Evolutionary conservation across 1,140 invertebrate genomes (phyloP).

Genomic region (Neodiprion lecontei): DNA sequence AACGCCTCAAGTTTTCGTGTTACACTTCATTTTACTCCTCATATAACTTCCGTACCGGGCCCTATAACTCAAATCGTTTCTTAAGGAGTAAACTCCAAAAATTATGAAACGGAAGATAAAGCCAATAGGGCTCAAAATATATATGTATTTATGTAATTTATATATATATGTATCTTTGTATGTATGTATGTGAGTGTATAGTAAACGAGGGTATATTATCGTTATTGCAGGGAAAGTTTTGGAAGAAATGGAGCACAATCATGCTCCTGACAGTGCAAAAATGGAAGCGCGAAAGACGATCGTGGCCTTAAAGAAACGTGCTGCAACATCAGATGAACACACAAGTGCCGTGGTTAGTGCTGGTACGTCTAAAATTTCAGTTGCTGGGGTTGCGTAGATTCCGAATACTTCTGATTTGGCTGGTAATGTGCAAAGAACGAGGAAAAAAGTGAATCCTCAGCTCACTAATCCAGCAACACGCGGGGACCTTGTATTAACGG

Average conservation of each 20-base stretch:
- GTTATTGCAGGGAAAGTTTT: constrained; percentile 11
- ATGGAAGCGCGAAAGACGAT: constrained; percentile 9
- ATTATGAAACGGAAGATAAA: no score
- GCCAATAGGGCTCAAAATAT: no score
- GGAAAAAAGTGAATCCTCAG: neutral
- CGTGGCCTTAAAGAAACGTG: constrained; percentile 11
- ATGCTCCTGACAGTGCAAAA: constrained; percentile 17
- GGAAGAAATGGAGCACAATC: constrained; percentile 5
- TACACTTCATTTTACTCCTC: no score
- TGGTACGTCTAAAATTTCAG: neutral
- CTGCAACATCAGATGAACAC: neutral
- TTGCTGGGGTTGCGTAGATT: neutral
- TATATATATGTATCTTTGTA: no score
- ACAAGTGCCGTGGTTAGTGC: constrained; percentile 9
- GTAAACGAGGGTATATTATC: no score
- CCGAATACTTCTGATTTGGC: neutral
- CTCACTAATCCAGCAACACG: neutral
- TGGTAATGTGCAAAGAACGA: constrained; percentile 2
- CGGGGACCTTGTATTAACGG: neutral
- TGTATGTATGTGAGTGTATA: no score
- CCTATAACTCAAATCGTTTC: no score
- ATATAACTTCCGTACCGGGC: no score
- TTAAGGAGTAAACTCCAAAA: no score
- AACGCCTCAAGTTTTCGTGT: no score
- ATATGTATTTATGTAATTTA: no score